phyloP scores from a whole-genome alignment of 2,797 vertebrate species.

The Anniella stebbinsi region DNA sequence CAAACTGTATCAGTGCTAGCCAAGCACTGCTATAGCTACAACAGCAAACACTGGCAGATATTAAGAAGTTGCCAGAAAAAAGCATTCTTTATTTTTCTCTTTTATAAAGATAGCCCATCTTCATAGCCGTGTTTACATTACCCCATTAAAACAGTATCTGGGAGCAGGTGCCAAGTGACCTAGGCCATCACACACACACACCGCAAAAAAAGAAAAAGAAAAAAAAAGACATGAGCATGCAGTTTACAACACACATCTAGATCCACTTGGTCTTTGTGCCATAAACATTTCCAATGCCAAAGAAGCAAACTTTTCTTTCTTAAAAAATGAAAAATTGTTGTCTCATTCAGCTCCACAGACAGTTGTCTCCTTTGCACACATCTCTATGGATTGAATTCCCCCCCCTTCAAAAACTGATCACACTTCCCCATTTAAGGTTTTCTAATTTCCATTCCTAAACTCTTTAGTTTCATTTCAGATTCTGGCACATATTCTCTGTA shows the following conservation, averaged over 20 bases:
- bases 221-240: not conserved
- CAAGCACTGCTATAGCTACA: not conserved
- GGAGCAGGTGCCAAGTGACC: not conserved
- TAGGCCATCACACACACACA: not conserved
- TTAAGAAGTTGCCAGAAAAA: not conserved
- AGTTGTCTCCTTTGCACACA: not conserved
- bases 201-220: too few species aligned
- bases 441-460: not conserved
- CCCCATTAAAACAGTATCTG: not conserved
- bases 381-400: not conserved
- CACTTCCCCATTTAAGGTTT: not conserved
- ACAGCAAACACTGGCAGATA: not conserved
- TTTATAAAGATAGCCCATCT: not conserved
- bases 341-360: not conserved
- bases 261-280: not conserved
- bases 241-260: not conserved
- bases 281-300: not conserved
- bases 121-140: not conserved
- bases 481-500: not conserved
- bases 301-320: conserved; percentile 10
- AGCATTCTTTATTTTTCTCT: not conserved
- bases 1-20: not conserved
- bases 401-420: not conserved
- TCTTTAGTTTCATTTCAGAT: not conserved
- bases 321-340: not conserved